Evolutionary conservation across 2,888 invertebrate genomes (phyloP).

Genomic region (Rhorus exstirpatorius): DNA sequence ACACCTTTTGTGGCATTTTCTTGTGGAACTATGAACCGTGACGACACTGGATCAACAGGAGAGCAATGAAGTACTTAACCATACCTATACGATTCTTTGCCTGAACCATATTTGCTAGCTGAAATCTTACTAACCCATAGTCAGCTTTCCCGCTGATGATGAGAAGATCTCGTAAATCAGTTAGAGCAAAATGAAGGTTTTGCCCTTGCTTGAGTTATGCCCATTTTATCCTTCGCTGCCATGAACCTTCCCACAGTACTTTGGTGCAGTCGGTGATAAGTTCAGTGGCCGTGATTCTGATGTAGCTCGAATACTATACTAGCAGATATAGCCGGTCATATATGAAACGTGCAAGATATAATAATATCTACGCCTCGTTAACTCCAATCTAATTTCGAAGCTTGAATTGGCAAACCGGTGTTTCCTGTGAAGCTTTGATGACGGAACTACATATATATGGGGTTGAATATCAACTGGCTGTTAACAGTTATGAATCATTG

Average conservation of each 20-base stretch:
- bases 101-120: conserved; percentile 22
- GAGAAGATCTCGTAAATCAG: conserved; percentile 1
- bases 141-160: background rate
- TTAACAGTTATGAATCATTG: background rate
- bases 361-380: conserved; percentile 26
- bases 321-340: conserved; percentile 1
- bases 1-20: conserved; percentile 8
- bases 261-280: background rate
- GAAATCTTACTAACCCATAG: conserved; percentile 19
- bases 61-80: conserved; percentile 11
- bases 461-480: conserved; percentile 9
- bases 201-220: background rate
- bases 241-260: background rate
- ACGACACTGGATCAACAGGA: background rate
- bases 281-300: background rate
- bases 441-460: background rate
- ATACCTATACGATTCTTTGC: conserved; percentile 25
- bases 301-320: conserved; percentile 5
- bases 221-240: background rate
- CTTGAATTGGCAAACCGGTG: conserved; percentile 32
- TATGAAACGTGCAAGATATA: background rate
- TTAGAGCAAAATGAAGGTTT: background rate
- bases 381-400: conserved; percentile 27
- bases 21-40: background rate
- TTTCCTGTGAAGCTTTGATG: background rate